These are phyloP conservation scores for Ailurus styani DNA, from an alignment of 2,113 vertebrate genomes.

Conservation along the genomic window DNA sequence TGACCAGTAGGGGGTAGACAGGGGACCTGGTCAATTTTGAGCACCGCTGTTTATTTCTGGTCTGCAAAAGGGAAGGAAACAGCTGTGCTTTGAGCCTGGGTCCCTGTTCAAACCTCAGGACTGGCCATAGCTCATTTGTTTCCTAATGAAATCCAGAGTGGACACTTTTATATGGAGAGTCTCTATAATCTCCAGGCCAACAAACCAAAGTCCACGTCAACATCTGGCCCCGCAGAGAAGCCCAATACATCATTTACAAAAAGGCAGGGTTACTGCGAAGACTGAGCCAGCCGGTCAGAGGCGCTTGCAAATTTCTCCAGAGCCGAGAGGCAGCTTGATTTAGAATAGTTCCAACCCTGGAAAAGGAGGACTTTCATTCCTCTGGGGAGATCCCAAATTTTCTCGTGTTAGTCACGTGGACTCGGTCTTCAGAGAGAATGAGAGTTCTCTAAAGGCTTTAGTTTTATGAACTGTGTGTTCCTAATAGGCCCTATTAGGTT, in stretches of 20 bases:
- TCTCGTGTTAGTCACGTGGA: background rate
- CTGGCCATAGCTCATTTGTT: constrained; percentile 35
- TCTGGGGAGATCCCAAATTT: background rate
- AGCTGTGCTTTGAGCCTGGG: constrained; percentile 18
- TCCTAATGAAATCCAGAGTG: constrained; percentile 66
- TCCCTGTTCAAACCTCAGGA: background rate
- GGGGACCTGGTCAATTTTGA: constrained; percentile 13
- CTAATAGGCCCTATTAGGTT: background rate
- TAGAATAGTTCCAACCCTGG: background rate
- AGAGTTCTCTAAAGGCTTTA: background rate
- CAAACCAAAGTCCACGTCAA: background rate
- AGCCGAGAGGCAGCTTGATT: constrained; percentile 36
- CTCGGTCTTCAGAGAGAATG: background rate
- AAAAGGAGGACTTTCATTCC: background rate
- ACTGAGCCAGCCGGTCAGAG: background rate
- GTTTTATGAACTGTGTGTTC: background rate
- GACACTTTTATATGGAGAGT: constrained; percentile 33
- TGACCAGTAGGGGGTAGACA: background rate
- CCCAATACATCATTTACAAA: background rate
- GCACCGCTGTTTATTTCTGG: background rate
- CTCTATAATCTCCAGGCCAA: constrained; percentile 1
- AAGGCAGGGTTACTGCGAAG: background rate
- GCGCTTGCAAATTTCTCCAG: constrained; percentile 20
- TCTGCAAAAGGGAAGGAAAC: constrained; percentile 19
- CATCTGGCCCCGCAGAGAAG: constrained; percentile 56